A percentile compares a stretch with the other conserved stretches of the same genome.
These are phyloP conservation scores for Prorops nasuta DNA, from an alignment of 1,140 invertebrate genomes.

Conservation along the genomic window DNA sequence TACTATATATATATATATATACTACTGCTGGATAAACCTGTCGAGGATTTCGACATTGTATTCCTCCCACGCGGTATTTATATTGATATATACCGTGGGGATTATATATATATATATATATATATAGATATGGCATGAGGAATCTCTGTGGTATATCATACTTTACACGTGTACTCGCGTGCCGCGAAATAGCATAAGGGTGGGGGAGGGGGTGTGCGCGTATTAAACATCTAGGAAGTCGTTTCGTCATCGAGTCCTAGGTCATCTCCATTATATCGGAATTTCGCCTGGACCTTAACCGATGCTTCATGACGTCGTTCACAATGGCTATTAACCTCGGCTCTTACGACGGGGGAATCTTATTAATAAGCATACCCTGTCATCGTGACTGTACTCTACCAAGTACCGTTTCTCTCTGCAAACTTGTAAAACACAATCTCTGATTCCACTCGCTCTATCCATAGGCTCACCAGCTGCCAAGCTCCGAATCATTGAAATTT, in stretches of 20 bases:
- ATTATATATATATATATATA: too few species aligned
- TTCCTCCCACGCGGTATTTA: too few species aligned
- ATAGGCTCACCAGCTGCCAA: background rate
- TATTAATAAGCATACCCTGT: conserved; percentile 30
- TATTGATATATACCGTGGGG: too few species aligned
- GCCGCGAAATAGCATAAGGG: too few species aligned
- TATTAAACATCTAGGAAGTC: conserved; percentile 47
- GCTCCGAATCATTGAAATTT: too few species aligned
- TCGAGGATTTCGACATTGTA: too few species aligned
- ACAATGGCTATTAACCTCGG: conserved; percentile 49
- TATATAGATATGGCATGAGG: too few species aligned
- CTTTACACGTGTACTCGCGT: too few species aligned
- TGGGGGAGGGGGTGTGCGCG: too few species aligned
- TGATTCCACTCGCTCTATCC: background rate
- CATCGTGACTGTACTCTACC: conserved; percentile 1
- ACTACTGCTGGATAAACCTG: too few species aligned
- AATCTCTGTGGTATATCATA: too few species aligned
- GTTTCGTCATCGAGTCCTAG: conserved; percentile 50
- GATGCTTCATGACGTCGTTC: conserved; percentile 20
- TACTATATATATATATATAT: too few species aligned
- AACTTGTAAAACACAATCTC: background rate
- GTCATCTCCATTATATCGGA: conserved; percentile 52
- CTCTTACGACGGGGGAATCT: conserved; percentile 26
- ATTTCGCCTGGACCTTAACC: conserved; percentile 42
- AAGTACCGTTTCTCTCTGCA: background rate